phyloP scores from a whole-genome alignment of 2,113 vertebrate genomes.

The Passer montanus region DNA sequence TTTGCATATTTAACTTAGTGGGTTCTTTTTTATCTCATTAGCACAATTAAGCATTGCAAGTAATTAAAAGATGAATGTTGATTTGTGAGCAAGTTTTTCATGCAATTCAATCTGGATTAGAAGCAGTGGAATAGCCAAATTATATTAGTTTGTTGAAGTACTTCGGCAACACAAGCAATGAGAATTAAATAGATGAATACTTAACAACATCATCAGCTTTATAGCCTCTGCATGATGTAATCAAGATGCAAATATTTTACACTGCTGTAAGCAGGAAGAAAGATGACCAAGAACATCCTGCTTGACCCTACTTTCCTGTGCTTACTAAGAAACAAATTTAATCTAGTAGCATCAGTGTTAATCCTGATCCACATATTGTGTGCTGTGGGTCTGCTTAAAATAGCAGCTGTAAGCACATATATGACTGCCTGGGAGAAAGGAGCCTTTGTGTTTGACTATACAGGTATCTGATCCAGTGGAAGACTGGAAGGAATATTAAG shows the following conservation, averaged over 20 bases:
- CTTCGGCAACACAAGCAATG: not conserved
- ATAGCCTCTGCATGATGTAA: not conserved
- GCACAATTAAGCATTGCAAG: not conserved
- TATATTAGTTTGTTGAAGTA: not conserved
- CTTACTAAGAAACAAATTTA: not conserved
- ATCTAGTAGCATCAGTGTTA: not conserved
- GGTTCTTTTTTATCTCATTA: not conserved
- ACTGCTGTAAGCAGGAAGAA: not conserved
- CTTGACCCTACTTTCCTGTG: not conserved
- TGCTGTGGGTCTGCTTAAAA: not conserved
- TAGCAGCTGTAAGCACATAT: not conserved
- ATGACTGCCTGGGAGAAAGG: not conserved
- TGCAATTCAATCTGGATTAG: not conserved
- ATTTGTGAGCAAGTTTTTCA: not conserved
- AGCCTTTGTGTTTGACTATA: not conserved
- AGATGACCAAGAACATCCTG: not conserved
- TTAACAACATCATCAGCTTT: constrained; percentile 8
- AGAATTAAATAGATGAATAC: not conserved
- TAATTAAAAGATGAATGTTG: not conserved
- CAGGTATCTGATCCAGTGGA: not conserved
- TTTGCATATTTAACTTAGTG: not conserved
- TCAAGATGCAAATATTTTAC: not conserved
- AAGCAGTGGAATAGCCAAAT: not conserved
- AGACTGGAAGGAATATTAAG: not conserved
- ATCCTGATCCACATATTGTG: not conserved